These are phyloP conservation scores for Pyrrhopygopsis socrates DNA, from an alignment of 2,888 invertebrate genomes.

Conservation along the genomic window DNA sequence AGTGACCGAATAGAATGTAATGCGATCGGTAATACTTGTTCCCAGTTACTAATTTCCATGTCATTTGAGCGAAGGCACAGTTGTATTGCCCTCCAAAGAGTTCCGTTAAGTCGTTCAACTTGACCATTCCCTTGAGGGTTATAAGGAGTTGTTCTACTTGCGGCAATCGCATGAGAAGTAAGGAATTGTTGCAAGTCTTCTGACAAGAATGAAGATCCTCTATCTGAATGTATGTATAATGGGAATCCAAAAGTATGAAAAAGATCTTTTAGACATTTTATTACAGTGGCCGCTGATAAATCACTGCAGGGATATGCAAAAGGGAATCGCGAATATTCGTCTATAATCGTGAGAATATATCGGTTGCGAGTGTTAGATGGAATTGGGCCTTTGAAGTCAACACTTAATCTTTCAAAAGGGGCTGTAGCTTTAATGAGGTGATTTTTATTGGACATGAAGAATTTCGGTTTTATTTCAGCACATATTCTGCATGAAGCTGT, in stretches of 20 bases:
- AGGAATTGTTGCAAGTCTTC: background rate
- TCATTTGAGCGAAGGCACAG: background rate
- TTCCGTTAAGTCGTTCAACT: background rate
- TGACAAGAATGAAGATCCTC: conserved; percentile 11
- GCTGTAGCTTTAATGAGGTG: conserved; percentile 54
- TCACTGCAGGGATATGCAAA: conserved; percentile 45
- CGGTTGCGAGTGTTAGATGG: conserved; percentile 47
- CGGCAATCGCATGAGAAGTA: background rate
- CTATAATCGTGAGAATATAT: conserved; percentile 65
- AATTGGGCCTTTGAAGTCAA: conserved; percentile 74
- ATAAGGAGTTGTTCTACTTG: background rate
- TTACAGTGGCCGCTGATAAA: background rate
- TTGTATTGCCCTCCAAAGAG: background rate
- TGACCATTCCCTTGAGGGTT: background rate
- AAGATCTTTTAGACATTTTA: background rate
- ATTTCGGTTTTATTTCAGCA: conserved; percentile 60
- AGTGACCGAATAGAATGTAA: background rate
- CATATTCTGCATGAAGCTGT: conserved; percentile 30
- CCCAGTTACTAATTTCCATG: background rate
- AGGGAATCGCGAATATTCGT: conserved; percentile 53
- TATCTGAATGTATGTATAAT: background rate
- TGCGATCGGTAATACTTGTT: background rate
- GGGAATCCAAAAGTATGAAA: background rate
- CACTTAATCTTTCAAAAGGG: background rate
- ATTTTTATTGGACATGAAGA: background rate